Conservation (phyloP, 1,140 invertebrate species). For the Trichonephila clavipes region DNA sequence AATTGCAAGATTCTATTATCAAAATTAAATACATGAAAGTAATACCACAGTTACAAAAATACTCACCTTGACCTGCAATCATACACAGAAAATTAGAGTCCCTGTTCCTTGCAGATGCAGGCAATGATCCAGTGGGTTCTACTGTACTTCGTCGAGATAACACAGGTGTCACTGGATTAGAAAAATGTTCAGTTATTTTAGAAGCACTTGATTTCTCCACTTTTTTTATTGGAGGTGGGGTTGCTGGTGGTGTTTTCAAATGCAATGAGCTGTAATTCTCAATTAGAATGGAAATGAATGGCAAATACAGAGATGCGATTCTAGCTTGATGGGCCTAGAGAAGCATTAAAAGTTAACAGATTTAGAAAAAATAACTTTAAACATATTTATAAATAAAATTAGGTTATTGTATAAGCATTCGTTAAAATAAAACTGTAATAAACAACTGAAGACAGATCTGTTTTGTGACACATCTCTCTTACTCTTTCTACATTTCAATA, state of each 20-base stretch:
- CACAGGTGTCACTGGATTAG: constrained; percentile 70
- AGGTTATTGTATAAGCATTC: too few species aligned
- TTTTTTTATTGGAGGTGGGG: constrained; percentile 44
- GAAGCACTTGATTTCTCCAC: constrained; percentile 47
- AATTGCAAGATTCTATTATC: too few species aligned
- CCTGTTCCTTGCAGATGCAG: constrained; percentile 81
- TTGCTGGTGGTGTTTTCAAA: constrained; percentile 59
- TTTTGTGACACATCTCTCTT: too few species aligned
- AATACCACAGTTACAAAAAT: neutral
- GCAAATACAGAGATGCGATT: constrained; percentile 94
- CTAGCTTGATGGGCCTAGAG: constrained; percentile 88
- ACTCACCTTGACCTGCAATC: constrained; percentile 84
- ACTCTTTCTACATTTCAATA: too few species aligned
- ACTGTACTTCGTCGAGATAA: constrained; percentile 45
- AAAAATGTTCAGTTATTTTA: constrained; percentile 67
- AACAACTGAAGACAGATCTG: too few species aligned
- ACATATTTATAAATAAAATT: too few species aligned
- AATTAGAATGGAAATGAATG: constrained; percentile 91
- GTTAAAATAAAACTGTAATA: too few species aligned
- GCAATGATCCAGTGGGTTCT: constrained; percentile 70
- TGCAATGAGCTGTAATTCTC: constrained; percentile 84
- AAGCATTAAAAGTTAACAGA: neutral
- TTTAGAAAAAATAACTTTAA: too few species aligned
- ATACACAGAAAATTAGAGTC: constrained; percentile 89
- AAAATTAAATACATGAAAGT: neutral